These are phyloP conservation scores for Barbus barbus DNA, from an alignment of 2,113 vertebrate genomes.

Conservation along the genomic window DNA sequence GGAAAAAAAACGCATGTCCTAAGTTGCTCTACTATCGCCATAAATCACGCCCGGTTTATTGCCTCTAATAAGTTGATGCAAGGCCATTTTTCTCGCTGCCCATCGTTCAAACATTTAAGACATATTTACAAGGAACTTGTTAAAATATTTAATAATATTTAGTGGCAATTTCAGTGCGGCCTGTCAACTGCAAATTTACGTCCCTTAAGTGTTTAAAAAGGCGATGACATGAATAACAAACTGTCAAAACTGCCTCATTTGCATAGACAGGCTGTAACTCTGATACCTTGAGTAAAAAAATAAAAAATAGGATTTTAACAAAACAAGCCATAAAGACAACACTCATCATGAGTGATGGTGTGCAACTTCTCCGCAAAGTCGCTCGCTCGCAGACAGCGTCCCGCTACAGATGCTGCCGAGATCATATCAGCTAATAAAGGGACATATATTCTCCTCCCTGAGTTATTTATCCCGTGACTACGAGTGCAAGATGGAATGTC, in stretches of 20 bases:
- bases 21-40: slow-evolving; percentile 70
- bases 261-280: slow-evolving; percentile 82
- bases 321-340: slow-evolving; percentile 81
- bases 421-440: slow-evolving; percentile 81
- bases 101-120: slow-evolving; percentile 83
- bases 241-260: slow-evolving; percentile 81
- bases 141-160: slow-evolving; percentile 88
- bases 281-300: slow-evolving; percentile 80
- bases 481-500: slow-evolving; percentile 81
- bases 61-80: slow-evolving; percentile 85
- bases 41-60: slow-evolving; percentile 80
- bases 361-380: slow-evolving; percentile 74
- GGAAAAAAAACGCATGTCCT: slow-evolving; percentile 61
- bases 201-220: slow-evolving; percentile 84
- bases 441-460: slow-evolving; percentile 79
- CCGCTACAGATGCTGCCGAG: slow-evolving; percentile 74
- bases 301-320: slow-evolving; percentile 80
- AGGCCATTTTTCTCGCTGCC: slow-evolving; percentile 80
- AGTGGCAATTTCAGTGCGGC: slow-evolving; percentile 80
- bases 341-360: slow-evolving; percentile 76
- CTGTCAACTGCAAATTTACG: slow-evolving; percentile 77
- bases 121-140: slow-evolving; percentile 87
- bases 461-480: slow-evolving; percentile 80
- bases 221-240: slow-evolving; percentile 83
- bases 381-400: slow-evolving; percentile 61